Base-by-base conservation (phyloP, 2,888 invertebrate genomes). In the Coremacera marginata region DNA sequence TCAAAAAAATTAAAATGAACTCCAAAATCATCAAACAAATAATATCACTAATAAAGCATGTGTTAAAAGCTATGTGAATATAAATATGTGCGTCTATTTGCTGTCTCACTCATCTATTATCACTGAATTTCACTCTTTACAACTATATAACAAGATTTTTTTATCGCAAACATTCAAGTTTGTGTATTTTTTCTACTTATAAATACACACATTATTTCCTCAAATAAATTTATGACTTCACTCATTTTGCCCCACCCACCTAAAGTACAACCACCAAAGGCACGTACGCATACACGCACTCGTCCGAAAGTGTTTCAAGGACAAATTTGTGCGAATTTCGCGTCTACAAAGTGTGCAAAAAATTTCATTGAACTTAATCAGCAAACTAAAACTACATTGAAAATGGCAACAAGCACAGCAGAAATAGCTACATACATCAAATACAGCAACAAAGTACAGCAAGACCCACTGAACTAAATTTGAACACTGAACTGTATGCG, bases 261-360 rank as follows among this genome's bases (percentile, higher is more conserved):
- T 22, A 22, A 55, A 7, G 19, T 5, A 19, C 55, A 37, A 37
- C 25, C 57, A 25, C 9, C 55, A 55, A 7, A 57, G 8, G 25
- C 22, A 11, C 22, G 27, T 19, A n/a, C 19, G 51, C n/a, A 51
- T 9, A 31, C 16, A 70, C 27, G 25, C 19, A 72, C 25, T 44
- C 19, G 63, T 19, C 14, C 80, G 83, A 84, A 86, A 86, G 83
- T 87, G 83, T 87, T 87, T 87, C 87, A 87, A 87, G 87, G 87
- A 87, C 87, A 86, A 84, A 87, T 83, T 84, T 86, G 87, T 87
- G 87, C 86, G 87, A 87, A 87, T 84, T 85, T 76, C 71, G 31
- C 5, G 11, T 25, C 55, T 62, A 27, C 19, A 44, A n/a, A 19
- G 11, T 78, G 67, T 72, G 79, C 77, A 75, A 78, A 78, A 78